Evolutionary conservation across 2,113 vertebrate species (phyloP).

Genomic region (Etia nguti): DNA sequence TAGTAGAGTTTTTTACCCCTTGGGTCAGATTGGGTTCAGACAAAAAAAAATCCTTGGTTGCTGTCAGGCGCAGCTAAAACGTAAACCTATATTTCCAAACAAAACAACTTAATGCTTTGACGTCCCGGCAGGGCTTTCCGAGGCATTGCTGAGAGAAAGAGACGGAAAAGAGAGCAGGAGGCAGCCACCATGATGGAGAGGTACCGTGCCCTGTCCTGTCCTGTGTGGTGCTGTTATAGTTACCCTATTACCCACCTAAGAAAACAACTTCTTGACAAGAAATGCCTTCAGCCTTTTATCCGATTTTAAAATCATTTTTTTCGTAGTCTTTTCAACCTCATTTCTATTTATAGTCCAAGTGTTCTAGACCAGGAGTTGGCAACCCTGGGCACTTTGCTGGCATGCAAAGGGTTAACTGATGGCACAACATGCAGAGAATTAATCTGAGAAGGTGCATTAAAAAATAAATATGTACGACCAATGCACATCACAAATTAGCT

Average conservation of each 20-base stretch:
- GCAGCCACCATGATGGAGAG: conserved; percentile 89
- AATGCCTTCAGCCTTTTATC: background rate
- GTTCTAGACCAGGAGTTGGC: background rate
- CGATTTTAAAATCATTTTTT: background rate
- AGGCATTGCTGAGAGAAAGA: conserved; percentile 95
- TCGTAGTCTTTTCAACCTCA: background rate
- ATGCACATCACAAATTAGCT: background rate
- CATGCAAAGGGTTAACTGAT: background rate
- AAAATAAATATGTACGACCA: background rate
- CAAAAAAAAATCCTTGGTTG: background rate
- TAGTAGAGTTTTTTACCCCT: background rate
- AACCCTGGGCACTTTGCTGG: background rate
- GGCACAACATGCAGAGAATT: background rate
- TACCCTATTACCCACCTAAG: background rate
- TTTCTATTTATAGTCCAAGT: background rate
- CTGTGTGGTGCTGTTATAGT: conserved; percentile 29
- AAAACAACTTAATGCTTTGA: conserved; percentile 57
- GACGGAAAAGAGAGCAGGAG: conserved; percentile 90
- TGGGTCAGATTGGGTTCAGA: conserved; percentile 48
- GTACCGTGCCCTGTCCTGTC: conserved; percentile 78
- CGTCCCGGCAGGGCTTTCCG: conserved; percentile 94
- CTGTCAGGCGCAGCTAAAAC: background rate
- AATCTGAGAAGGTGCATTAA: background rate
- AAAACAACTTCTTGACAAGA: background rate
- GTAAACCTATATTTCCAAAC: background rate